A percentile compares a stretch with the other conserved stretches of the same genome.
These are phyloP conservation scores for Papilio elwesi DNA, from an alignment of 2,888 invertebrate genomes.

Conservation along the genomic window DNA sequence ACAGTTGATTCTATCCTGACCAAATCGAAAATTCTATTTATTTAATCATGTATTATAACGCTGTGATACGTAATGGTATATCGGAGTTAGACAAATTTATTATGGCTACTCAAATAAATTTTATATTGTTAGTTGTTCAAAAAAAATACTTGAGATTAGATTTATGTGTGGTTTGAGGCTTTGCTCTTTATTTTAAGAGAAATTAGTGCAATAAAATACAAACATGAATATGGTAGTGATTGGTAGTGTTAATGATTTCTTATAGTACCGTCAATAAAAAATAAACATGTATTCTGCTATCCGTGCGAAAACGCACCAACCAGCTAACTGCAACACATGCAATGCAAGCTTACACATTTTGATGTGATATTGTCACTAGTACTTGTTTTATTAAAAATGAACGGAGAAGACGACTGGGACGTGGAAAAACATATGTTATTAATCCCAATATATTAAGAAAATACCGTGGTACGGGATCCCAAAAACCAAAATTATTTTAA, in stretches of 20 bases:
- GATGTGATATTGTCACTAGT: too few relatives aligned
- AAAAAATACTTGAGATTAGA: background rate
- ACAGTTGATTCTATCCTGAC: conserved; percentile 20
- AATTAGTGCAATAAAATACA: conserved; percentile 1
- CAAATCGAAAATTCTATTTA: conserved; percentile 29
- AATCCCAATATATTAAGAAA: too few relatives aligned
- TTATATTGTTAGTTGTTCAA: conserved; percentile 22
- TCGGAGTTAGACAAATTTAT: conserved; percentile 14
- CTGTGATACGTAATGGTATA: conserved; percentile 23
- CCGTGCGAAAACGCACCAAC: background rate
- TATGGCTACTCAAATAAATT: conserved; percentile 19
- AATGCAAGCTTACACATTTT: too few relatives aligned
- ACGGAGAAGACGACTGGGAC: too few relatives aligned
- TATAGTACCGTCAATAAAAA: too few relatives aligned
- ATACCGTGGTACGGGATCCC: too few relatives aligned
- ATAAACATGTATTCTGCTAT: background rate
- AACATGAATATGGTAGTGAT: conserved; percentile 29
- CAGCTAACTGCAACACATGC: too few relatives aligned
- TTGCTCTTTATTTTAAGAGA: conserved; percentile 2
- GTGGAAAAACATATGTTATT: too few relatives aligned
- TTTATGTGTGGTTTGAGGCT: conserved; percentile 2
- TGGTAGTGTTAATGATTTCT: too few relatives aligned
- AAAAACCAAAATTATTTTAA: too few relatives aligned
- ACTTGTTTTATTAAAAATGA: too few relatives aligned
- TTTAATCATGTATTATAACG: conserved; percentile 14